Base-by-base conservation (phyloP, 2,888 invertebrate genomes). In the Patella caerulea region DNA sequence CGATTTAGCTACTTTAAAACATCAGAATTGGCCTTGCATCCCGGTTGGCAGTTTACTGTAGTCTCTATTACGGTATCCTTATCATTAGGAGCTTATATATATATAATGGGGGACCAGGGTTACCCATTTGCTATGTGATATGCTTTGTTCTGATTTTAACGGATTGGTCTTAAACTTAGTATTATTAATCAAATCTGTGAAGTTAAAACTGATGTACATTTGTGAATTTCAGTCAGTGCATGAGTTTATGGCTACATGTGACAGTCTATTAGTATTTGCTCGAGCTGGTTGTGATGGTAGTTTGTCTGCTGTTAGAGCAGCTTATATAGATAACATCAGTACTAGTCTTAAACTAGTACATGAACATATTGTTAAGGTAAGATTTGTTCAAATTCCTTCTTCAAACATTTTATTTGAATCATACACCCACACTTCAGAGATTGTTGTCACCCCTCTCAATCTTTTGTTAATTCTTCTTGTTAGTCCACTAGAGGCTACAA, bases 241-340 rank as follows among this genome's bases (percentile, higher is more conserved):
- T 14, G 86, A 87, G 72, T 86, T 89, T 71, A 85, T 89, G 78
- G 76, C 83, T 7, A 84, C 83, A 29, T 75, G 87, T 45, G 86
- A 88, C 78, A 83, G 82, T 65, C 81, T 88, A 80, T 78, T 89
- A n/a, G 87, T 88, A 0, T 81, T 90, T 56, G 89, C 89, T 5
- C 81, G 84, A 72, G 88, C 87, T 11, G 90, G 89, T 9, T 77
- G 79, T 59, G 89, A 88, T 5, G 87, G 88, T 1, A 82, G 84
- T 19, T 79, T 88, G 54, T 83, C 84, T 24, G 78, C 84, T 54
- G 87, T 89, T 7, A 84, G 87, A 75, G 82, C 86, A 24, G 82
- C 88, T 5, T 90, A 87, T 79, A 83, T 89, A 14, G 89, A 90
- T 70, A 82, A 88, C 55, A 80, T 86, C 15, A 86, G 84, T 72